These are phyloP conservation scores for Odontesthes bonariensis DNA, from an alignment of 2,113 vertebrate species.

Conservation along the genomic window DNA sequence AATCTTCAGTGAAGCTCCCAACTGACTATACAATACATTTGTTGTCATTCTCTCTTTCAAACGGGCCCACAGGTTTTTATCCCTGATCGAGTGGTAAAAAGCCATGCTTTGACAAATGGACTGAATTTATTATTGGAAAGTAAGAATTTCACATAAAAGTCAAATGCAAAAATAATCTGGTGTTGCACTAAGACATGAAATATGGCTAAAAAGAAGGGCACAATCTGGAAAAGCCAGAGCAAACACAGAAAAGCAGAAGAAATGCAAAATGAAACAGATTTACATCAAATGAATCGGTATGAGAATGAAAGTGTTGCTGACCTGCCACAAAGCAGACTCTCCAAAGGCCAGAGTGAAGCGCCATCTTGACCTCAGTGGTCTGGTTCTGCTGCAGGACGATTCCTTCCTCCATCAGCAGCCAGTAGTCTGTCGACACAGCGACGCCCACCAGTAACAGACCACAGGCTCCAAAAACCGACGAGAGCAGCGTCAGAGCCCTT, in stretches of 20 bases:
- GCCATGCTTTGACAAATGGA: not conserved
- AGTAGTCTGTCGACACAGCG: constrained; percentile 93
- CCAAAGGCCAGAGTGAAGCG: constrained; percentile 91
- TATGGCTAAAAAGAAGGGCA: too few relatives aligned
- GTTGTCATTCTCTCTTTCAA: too few relatives aligned
- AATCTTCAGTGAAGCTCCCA: too few relatives aligned
- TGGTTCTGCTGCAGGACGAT: constrained; percentile 92
- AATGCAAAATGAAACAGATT: not conserved
- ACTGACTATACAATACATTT: too few relatives aligned
- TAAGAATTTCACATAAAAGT: not conserved
- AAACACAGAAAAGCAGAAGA: not conserved
- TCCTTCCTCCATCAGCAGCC: constrained; percentile 93
- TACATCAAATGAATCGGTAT: not conserved
- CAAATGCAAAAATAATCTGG: not conserved
- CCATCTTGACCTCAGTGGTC: constrained; percentile 92
- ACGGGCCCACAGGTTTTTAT: too few relatives aligned
- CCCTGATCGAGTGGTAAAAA: too few relatives aligned
- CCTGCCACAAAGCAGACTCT: constrained; percentile 93
- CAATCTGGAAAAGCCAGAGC: too few relatives aligned
- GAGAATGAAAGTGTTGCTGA: constrained; percentile 37
- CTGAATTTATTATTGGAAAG: not conserved
- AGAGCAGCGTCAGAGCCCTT: constrained; percentile 90
- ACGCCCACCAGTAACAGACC: constrained; percentile 90
- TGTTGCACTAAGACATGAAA: not conserved
- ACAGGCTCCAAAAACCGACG: constrained; percentile 89